Evolutionary conservation across 2,113 vertebrate species (phyloP), one percentile per base, ranked within the genome.

Genomic region (Alethe castanea): DNA sequence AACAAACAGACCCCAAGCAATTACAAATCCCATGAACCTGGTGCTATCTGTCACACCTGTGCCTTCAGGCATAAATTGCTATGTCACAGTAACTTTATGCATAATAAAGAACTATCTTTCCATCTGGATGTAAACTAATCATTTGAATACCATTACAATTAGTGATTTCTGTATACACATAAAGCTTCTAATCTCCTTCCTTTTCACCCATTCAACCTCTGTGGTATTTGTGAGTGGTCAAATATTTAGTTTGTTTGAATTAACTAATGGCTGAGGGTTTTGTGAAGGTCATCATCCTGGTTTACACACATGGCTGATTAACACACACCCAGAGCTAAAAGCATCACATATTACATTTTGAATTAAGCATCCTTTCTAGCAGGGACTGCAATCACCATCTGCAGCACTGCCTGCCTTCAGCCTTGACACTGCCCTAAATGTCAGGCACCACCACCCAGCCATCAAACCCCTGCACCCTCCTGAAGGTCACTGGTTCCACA

Each of bases 181-280:
- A 76, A 69, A 59, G 70, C 35, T 92, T 72, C 61, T 65, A 54
- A 82, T 91, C 20, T 66, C 47, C 38, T 87, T 90, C 57, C 70
- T 95, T 76, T 87, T 79, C 57, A 81, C n/a, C 57, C 24, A 22
- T 65, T 89, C 67, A 77, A 56, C 50, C 87, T 52, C 40, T 19
- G 42, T 17, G n/a, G 42, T 62, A 69, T 38, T 87, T 82, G 70
- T 33, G 33, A 91, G 70, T 57, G 91, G 81, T 72, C 65, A 89
- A 91, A 92, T 26, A 65, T 72, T 89, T 69, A 15, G 8, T 87
- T 85, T 94, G 59, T 93, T 42, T 80, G 64, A 92, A 92, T 93
- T 92, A 94, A 95, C 86, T 97, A 91, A 95, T 87, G 91, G 89
- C 78, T 89, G 64, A 35, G 62, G 57, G 48, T 50, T 79, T 87